These are phyloP conservation scores for Bombylius major DNA, from an alignment of 2,888 invertebrate species.

Conservation along the genomic window DNA sequence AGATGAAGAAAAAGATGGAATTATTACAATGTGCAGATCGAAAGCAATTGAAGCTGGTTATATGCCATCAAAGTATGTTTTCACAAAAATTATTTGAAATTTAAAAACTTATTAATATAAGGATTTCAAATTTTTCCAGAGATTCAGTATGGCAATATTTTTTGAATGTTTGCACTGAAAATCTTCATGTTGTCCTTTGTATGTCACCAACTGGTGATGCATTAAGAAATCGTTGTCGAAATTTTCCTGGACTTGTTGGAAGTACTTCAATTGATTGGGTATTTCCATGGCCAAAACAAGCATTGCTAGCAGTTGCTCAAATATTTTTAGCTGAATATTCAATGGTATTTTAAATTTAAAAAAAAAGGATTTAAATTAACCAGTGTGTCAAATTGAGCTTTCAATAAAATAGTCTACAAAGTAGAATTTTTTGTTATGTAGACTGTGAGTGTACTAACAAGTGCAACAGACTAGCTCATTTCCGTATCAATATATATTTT, in stretches of 20 bases:
- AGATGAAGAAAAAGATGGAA: constrained; percentile 78
- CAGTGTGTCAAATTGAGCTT: too few species aligned
- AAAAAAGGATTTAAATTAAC: not conserved
- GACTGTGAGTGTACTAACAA: too few species aligned
- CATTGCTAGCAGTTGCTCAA: constrained; percentile 74
- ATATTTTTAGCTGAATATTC: constrained; percentile 65
- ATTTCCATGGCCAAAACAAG: constrained; percentile 87
- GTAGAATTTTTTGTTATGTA: too few species aligned
- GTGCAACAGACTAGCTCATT: too few species aligned
- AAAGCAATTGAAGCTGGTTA: constrained; percentile 58
- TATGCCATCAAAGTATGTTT: constrained; percentile 52
- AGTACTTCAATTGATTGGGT: constrained; percentile 91
- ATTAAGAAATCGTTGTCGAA: constrained; percentile 71
- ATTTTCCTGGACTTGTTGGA: constrained; percentile 84
- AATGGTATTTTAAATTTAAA: constrained; percentile 26
- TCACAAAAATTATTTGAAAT: not conserved
- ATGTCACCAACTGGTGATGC: constrained; percentile 83
- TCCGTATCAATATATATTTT: too few species aligned
- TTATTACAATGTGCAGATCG: constrained; percentile 56
- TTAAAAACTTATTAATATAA: too few species aligned
- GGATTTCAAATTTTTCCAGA: constrained; percentile 37
- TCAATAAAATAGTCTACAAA: too few species aligned
- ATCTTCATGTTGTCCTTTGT: constrained; percentile 78
- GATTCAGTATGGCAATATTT: constrained; percentile 82
- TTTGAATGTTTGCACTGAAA: constrained; percentile 59